Evolutionary conservation across 2,888 invertebrate genomes (phyloP).

Genomic region (Tachina fera): DNA sequence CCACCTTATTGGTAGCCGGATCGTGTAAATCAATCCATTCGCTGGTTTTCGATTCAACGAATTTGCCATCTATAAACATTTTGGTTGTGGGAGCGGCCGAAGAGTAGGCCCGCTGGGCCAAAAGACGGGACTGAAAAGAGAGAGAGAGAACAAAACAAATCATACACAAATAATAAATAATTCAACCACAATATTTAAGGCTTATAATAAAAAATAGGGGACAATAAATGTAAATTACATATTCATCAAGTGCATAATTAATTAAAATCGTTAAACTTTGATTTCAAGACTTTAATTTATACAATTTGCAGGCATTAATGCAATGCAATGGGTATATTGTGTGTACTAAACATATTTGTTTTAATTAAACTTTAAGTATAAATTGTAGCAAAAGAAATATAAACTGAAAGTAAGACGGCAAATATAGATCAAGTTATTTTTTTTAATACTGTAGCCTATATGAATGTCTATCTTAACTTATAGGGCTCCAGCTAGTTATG

Average conservation of each 20-base stretch:
- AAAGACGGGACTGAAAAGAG: conserved; percentile 75
- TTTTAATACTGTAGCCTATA: too few relatives aligned
- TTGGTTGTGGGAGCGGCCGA: conserved; percentile 90
- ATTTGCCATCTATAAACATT: conserved; percentile 97
- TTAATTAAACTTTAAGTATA: too few relatives aligned
- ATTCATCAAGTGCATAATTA: not conserved
- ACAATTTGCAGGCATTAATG: not conserved
- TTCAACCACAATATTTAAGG: too few relatives aligned
- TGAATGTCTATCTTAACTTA: too few relatives aligned
- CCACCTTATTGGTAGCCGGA: conserved; percentile 95
- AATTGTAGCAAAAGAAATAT: too few relatives aligned
- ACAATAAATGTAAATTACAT: not conserved
- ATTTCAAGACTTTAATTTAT: not conserved
- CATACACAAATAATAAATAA: conserved; percentile 15
- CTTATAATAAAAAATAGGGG: not conserved
- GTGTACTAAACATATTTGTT: not conserved
- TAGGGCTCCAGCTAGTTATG: too few relatives aligned
- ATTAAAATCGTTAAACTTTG: not conserved
- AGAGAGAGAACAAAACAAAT: not conserved
- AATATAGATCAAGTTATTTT: too few relatives aligned
- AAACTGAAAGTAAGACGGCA: too few relatives aligned
- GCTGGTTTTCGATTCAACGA: conserved; percentile 94
- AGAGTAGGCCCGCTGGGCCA: conserved; percentile 83
- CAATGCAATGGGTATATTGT: not conserved
- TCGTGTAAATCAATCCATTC: conserved; percentile 98